Conservation (phyloP, 2,113 vertebrate species). For the Caranx melampygus region DNA sequence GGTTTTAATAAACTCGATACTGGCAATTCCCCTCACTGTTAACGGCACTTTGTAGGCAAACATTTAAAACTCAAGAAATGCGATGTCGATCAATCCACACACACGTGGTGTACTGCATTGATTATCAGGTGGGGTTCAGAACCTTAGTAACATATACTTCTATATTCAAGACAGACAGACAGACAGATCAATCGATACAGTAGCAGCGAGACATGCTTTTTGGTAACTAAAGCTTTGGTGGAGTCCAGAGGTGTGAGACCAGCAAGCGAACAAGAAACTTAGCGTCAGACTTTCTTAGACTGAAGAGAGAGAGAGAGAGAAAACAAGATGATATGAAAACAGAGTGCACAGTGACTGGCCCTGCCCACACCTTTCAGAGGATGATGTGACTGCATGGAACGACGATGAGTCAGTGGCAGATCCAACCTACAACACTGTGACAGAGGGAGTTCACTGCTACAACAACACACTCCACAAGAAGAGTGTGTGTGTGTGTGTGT, state of each 20-base stretch:
- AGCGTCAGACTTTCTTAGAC: too few relatives aligned
- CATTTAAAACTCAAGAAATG: not conserved
- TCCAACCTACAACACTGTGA: not conserved
- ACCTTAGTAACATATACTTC: not conserved
- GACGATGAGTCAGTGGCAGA: conserved; percentile 25
- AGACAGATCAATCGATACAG: too few relatives aligned
- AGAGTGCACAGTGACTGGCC: not conserved
- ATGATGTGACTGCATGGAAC: conserved; percentile 28
- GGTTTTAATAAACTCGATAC: not conserved
- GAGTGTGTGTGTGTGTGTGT: not conserved
- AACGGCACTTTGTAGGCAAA: not conserved
- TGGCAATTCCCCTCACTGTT: conserved; percentile 23
- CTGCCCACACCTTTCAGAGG: not conserved
- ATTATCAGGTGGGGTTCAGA: not conserved
- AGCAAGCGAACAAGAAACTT: too few relatives aligned
- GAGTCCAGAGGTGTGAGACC: too few relatives aligned
- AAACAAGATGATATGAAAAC: not conserved
- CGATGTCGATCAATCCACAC: not conserved
- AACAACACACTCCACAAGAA: not conserved
- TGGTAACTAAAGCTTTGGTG: too few relatives aligned
- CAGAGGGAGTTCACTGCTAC: not conserved
- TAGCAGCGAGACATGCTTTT: too few relatives aligned
- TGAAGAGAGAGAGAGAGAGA: too few relatives aligned
- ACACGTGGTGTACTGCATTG: not conserved
- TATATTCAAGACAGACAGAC: too few relatives aligned